Evolutionary conservation across 1,140 invertebrate genomes (phyloP), one percentile per base, ranked within the genome.

Genomic region (Heterodera schachtii): DNA sequence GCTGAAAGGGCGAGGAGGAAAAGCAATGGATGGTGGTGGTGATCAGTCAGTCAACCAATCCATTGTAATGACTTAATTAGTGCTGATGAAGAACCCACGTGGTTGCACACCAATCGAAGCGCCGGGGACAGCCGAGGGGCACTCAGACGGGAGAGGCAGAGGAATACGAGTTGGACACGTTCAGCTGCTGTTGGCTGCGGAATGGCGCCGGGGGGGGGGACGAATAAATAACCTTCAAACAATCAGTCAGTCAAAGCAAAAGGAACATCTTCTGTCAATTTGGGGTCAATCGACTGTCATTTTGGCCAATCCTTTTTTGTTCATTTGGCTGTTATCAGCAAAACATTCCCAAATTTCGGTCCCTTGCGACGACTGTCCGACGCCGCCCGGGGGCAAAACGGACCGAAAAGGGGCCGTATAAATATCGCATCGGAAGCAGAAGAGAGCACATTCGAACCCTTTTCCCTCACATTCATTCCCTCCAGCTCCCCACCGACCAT

Each of bases 161-260:
- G 16, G n/a, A 3, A 11, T 5, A 64, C 57, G 19, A 64, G 57
- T 71, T 71, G 69, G 21, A 71, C 9, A 46, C 69, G 44, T 71
- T 71, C 69, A 71, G 11, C 44, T 71, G 69, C 69, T 16, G 57
- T 19, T 71, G 69, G 3, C 43, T 31, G 19, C 13, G 81, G 75
- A 81, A 85, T 87, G 44, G 85, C 85, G 44, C 80, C 81, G 41
- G 64, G 8, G 8, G 88, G 43, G 64, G 86, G 86, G 1, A 19
- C 0, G 3, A 2, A 19, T 19, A 19, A 64, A 64, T n/a, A 11
- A 52, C 6, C 49, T 0, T 31, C 31, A 31, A 52, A 6, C 49
- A 64, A 13, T 64, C 16, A 64, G 16, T 64, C 57, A 52, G 52
- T 52, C 57, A 64, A 64, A 3, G 13, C 13, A 64, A 1, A 13